Evolutionary conservation across 2,888 invertebrate species (phyloP).

Genomic region (Chrysopilus asiliformis): DNA sequence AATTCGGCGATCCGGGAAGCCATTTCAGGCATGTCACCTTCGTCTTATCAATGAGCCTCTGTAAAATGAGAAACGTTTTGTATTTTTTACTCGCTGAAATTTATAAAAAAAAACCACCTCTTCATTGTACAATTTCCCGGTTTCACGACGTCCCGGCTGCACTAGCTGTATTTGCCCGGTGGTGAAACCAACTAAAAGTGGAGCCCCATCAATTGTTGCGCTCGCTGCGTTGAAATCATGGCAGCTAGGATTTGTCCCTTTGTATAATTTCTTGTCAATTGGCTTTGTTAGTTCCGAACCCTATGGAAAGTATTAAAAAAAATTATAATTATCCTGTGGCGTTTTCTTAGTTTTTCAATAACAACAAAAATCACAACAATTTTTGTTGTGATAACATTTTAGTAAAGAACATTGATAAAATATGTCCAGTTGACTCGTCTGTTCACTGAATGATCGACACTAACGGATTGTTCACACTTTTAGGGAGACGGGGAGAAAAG

Average conservation of each 20-base stretch:
- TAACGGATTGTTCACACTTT: no score
- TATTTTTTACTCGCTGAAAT: no score
- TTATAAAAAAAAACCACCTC: slow-evolving; percentile 48
- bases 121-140: slow-evolving; percentile 94
- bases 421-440: no score
- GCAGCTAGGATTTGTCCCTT: slow-evolving; percentile 97
- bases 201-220: slow-evolving; percentile 70
- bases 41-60: slow-evolving; percentile 38
- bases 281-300: slow-evolving; percentile 93
- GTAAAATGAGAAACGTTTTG: slow-evolving; percentile 10
- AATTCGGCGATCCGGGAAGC: slow-evolving; percentile 89
- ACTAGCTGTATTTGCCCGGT: slow-evolving; percentile 97
- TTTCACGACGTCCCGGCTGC: slow-evolving; percentile 92
- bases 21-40: slow-evolving; percentile 88
- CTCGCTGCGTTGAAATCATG: slow-evolving; percentile 91
- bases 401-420: no score
- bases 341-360: background rate
- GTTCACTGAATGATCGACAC: no score
- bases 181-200: slow-evolving; percentile 91
- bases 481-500: no score
- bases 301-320: slow-evolving; percentile 36
- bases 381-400: no score
- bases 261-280: slow-evolving; percentile 95
- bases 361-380: no score
- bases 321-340: background rate